phyloP scores from a whole-genome alignment of 2,113 vertebrate genomes.

The Sakesphorus luctuosus region DNA sequence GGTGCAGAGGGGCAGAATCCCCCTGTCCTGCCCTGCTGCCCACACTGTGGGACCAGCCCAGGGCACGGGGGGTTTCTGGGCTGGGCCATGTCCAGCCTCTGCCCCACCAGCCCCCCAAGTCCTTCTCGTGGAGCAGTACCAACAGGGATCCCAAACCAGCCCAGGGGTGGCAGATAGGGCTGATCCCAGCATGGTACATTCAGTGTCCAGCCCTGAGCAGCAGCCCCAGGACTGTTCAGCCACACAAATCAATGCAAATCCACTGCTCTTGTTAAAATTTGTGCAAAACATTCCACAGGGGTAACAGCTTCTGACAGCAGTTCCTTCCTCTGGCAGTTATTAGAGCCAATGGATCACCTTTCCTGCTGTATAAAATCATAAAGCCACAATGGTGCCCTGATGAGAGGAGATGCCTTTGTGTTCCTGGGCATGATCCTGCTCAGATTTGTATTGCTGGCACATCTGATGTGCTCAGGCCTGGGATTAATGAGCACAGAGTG shows the following conservation, averaged over 20 bases:
- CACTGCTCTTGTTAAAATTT: neutral
- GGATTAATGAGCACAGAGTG: neutral
- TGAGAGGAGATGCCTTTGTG: neutral
- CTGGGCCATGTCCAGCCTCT: neutral
- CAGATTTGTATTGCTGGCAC: neutral
- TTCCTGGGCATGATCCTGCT: neutral
- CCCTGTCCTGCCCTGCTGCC: neutral
- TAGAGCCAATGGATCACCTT: neutral
- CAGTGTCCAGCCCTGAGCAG: neutral
- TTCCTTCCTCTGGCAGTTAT: neutral
- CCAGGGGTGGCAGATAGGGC: fast-evolving
- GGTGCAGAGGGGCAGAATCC: neutral
- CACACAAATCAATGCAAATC: neutral
- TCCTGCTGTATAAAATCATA: neutral
- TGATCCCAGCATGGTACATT: too few species aligned
- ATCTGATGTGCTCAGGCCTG: neutral
- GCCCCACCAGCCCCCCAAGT: neutral
- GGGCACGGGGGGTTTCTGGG: neutral
- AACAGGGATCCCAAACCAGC: fast-evolving
- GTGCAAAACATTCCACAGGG: too few species aligned
- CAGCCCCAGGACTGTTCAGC: neutral
- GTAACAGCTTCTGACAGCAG: neutral
- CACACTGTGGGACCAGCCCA: neutral
- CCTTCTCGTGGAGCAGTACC: neutral
- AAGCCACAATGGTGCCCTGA: neutral